Evolutionary conservation across 2,797 vertebrate species (phyloP), one percentile per base, ranked within the genome.

Genomic region (Siniperca scherzeri): DNA sequence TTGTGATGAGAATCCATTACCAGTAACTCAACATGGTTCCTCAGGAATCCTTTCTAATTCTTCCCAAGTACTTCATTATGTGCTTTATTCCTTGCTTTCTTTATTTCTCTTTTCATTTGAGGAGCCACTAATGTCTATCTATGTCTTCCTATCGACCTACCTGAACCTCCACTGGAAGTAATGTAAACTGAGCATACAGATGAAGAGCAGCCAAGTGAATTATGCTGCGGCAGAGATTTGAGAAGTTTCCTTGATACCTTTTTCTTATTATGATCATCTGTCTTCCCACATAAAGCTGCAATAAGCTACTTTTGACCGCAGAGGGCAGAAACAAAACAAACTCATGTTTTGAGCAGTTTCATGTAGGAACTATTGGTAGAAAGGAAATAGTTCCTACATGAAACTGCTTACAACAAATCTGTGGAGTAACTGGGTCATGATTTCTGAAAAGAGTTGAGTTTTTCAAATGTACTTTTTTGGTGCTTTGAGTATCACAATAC

Each of bases 81-180:
- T 76, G 17, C 50, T 62, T 80, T 69, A 52, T 50, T 42, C 48
- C 11, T 55, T 25, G 55, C 22, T 57, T 50, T 48, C 22, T 38
- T 40, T 13, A 53, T 44, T 50, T 7, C 53, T 44, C 0, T 46
- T 66, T 22, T 33, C 4, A 80, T 16, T 67, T 22, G 48, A 33
- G 17, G 21, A 36, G 73, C 17, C 62, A 67, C 38, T 38, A 6
- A 50, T 64, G n/a, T 22, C n/a, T 16, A 36, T 50, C 30, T 25
- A 38, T 19, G 19, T 33, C 13, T 10, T 33, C 27, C 19, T 50
- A 10, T 50, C 21, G 3, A 71, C 38, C 14, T 19, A 17, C 22
- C 46, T 27, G 48, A 55, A 13, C 52, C 36, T 40, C 16, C n/a
- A 19, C 50, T 19, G 33, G 13, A 56, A 56, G 40, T 33, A 59